These are phyloP conservation scores for Cryptocephalus moraei DNA, from an alignment of 2,888 invertebrate genomes.

Conservation along the genomic window DNA sequence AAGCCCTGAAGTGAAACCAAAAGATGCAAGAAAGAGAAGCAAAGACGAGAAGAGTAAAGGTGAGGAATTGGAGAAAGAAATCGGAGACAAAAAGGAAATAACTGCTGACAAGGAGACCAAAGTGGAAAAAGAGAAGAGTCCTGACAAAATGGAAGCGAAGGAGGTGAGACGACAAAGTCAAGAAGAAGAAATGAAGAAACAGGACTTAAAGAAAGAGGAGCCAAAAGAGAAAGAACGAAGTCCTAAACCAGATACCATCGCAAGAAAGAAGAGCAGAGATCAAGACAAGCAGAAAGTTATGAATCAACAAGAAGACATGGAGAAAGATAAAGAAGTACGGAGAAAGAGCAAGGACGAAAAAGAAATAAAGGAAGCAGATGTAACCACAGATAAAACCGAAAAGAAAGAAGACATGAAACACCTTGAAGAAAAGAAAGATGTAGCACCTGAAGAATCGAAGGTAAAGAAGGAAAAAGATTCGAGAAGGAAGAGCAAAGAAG, in stretches of 20 bases:
- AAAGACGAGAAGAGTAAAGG: slow-evolving; percentile 6
- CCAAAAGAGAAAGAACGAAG: slow-evolving; percentile 1
- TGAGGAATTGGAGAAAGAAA: background rate
- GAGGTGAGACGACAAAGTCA: too few relatives aligned
- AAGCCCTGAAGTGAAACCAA: background rate
- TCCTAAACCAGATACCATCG: slow-evolving; percentile 9
- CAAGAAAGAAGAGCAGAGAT: slow-evolving; percentile 9
- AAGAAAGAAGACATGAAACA: slow-evolving; percentile 7
- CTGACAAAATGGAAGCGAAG: background rate
- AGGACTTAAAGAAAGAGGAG: slow-evolving; percentile 1
- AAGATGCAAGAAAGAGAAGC: background rate
- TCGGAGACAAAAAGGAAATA: slow-evolving; percentile 2
- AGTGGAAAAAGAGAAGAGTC: slow-evolving; percentile 4
- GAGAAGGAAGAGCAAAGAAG: slow-evolving; percentile 7
- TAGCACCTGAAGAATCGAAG: slow-evolving; percentile 8
- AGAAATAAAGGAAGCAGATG: slow-evolving; percentile 1
- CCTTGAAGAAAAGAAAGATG: slow-evolving; percentile 6
- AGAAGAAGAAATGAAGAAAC: slow-evolving; percentile 5
- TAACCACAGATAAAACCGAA: slow-evolving; percentile 7
- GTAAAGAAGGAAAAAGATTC: slow-evolving; percentile 4
- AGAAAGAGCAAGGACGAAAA: slow-evolving; percentile 4
- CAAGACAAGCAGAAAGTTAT: slow-evolving; percentile 5
- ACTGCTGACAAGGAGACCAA: slow-evolving; percentile 1
- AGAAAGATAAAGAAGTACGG: slow-evolving; percentile 4
- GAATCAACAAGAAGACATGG: slow-evolving; percentile 5